Evolutionary conservation across 2,797 vertebrate species (phyloP).

Genomic region (Acrossocheilus fasciatus): DNA sequence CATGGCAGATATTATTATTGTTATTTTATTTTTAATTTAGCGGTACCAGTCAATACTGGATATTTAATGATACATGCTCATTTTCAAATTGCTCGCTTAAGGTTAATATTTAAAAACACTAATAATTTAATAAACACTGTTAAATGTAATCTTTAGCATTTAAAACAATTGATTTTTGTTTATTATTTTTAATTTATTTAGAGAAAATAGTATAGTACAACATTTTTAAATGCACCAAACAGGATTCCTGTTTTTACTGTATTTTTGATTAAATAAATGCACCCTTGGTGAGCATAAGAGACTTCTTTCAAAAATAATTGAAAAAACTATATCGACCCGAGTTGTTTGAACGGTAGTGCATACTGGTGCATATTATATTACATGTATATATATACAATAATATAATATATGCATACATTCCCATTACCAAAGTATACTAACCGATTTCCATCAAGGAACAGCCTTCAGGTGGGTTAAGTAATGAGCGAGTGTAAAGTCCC

Average conservation of each 20-base stretch:
- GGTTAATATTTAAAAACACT: not conserved
- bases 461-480: constrained; percentile 73
- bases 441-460: constrained; percentile 86
- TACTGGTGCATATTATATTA: not conserved
- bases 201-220: not conserved
- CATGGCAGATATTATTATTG: not conserved
- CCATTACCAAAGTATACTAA: constrained; percentile 63
- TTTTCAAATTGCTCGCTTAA: not conserved
- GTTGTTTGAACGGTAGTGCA: not conserved
- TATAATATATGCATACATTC: not conserved
- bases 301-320: not conserved
- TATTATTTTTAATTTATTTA: not conserved
- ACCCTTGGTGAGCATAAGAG: not conserved
- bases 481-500: constrained; percentile 76
- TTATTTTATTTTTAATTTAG: not conserved
- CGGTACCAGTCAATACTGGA: not conserved
- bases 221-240: not conserved
- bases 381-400: not conserved
- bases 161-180: not conserved
- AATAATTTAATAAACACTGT: not conserved
- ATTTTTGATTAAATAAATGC: not conserved
- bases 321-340: not conserved
- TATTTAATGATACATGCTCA: not conserved
- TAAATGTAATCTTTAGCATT: not conserved
- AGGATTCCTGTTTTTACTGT: not conserved